These are phyloP conservation scores for Apamea anceps DNA, from an alignment of 2,888 invertebrate species.

Conservation along the genomic window DNA sequence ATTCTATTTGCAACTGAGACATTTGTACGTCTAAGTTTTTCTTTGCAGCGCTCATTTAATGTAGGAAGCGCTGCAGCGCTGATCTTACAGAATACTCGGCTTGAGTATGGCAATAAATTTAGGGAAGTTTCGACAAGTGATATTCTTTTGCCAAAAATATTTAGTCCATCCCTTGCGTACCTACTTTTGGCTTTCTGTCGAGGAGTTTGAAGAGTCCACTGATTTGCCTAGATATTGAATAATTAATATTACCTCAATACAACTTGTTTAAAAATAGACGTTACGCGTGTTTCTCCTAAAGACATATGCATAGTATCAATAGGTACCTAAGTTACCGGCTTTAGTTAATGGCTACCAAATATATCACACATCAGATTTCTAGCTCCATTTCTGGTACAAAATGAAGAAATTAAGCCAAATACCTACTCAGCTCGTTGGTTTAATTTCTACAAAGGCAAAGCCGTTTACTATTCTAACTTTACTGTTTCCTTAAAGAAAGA, in stretches of 20 bases:
- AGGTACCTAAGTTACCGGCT: background rate
- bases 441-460: too few relatives aligned
- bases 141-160: slow-evolving; percentile 17
- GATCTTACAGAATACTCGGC: slow-evolving; percentile 32
- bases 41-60: slow-evolving; percentile 53
- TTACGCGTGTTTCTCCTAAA: background rate
- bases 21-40: slow-evolving; percentile 72
- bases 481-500: background rate
- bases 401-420: too few relatives aligned
- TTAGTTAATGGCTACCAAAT: background rate
- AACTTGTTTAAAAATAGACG: background rate
- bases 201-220: background rate
- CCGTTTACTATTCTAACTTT: background rate
- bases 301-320: background rate
- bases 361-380: too few relatives aligned
- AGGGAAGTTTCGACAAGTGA: slow-evolving; percentile 21
- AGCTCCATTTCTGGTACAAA: too few relatives aligned
- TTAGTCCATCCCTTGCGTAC: background rate
- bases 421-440: too few relatives aligned
- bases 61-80: slow-evolving; percentile 37
- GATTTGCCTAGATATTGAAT: background rate
- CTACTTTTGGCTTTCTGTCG: background rate
- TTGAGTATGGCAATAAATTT: slow-evolving; percentile 42
- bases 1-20: slow-evolving; percentile 75
- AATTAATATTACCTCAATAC: background rate